Percentiles rank a stretch among this genome's conserved stretches.
These are phyloP conservation scores for Chitala chitala DNA, from an alignment of 2,113 vertebrate species.

Conservation along the genomic window DNA sequence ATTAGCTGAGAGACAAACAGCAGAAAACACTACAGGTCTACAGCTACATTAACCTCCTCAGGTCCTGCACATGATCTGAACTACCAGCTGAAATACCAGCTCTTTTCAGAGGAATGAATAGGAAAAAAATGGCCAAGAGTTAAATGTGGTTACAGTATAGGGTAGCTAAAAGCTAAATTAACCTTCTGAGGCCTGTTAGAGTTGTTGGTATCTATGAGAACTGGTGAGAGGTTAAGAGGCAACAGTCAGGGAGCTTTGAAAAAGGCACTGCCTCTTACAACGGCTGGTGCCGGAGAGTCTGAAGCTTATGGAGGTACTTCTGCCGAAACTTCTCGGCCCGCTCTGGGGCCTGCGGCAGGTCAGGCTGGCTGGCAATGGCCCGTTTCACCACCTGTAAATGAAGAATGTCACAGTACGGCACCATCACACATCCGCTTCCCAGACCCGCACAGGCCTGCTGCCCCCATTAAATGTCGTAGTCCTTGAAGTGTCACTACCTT, in stretches of 20 bases:
- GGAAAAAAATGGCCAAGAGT: neutral
- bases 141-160: neutral
- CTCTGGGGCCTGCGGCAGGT: constrained; percentile 66
- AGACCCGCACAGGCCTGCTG: neutral
- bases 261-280: constrained; percentile 68
- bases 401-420: neutral
- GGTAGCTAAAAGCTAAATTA: neutral
- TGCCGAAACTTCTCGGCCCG: constrained; percentile 89
- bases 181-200: neutral
- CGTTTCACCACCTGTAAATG: constrained; percentile 82
- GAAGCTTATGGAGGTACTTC: constrained; percentile 91
- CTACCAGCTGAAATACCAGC: neutral
- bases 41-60: neutral
- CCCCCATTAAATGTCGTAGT: no score
- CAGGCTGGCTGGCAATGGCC: constrained; percentile 85
- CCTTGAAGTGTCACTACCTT: no score
- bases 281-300: constrained; percentile 87
- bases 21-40: neutral
- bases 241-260: neutral
- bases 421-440: neutral
- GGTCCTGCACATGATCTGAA: neutral
- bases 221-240: neutral
- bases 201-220: constrained; percentile 15
- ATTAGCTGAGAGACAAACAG: constrained; percentile 43
- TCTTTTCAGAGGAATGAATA: neutral